Evolutionary conservation across 2,113 vertebrate genomes (phyloP).

Genomic region (Genyomyrus donnyi): DNA sequence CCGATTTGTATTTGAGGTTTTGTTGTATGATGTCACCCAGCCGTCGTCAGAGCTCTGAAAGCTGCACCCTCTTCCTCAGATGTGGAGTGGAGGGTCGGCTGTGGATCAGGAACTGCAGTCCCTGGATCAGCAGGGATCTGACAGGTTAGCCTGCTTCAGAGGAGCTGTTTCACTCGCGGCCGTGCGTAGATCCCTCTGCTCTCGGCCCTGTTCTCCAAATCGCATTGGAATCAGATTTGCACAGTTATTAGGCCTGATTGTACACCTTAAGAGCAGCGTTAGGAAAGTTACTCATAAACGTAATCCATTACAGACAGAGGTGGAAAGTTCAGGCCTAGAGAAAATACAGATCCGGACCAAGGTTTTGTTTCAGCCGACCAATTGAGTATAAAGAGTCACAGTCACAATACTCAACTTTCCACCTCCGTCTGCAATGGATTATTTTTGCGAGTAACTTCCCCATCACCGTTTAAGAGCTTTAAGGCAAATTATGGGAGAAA

Average conservation of each 20-base stretch:
- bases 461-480: neutral
- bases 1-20: constrained; percentile 60
- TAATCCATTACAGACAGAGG: no score
- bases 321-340: no score
- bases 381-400: neutral
- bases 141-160: neutral
- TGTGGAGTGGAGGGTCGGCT: constrained; percentile 26
- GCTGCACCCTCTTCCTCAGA: constrained; percentile 35
- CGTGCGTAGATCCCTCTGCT: neutral
- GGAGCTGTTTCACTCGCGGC: neutral
- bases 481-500: neutral
- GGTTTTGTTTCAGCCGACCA: neutral
- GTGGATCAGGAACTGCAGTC: neutral
- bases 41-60: constrained; percentile 57
- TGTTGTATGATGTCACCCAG: constrained; percentile 65
- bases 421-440: neutral
- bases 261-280: neutral
- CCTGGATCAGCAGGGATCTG: neutral
- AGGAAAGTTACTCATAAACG: no score
- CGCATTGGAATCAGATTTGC: neutral
- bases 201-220: neutral
- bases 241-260: neutral
- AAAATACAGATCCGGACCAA: no score
- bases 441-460: neutral
- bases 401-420: neutral